A percentile compares a stretch with the other conserved stretches of the same genome.
These are phyloP conservation scores for Odontomyia ornata DNA, from an alignment of 2,888 invertebrate genomes.

Conservation along the genomic window DNA sequence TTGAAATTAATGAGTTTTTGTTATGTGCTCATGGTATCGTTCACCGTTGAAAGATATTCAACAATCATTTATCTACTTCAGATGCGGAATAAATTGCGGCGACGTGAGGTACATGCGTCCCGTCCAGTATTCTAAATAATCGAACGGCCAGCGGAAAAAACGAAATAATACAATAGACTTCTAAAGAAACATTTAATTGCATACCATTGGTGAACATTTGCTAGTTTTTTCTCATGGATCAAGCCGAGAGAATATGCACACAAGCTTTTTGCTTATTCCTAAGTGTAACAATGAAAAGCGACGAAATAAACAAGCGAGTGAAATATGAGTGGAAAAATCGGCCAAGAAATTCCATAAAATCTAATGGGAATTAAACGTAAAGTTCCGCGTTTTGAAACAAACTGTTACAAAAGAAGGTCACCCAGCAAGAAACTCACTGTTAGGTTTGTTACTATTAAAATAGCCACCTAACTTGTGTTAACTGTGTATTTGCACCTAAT, in stretches of 20 bases:
- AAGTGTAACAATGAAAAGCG: background rate
- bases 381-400: slow-evolving; percentile 24
- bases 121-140: background rate
- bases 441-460: background rate
- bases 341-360: background rate
- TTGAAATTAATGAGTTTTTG: background rate
- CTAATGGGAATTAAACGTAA: background rate
- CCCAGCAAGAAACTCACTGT: background rate
- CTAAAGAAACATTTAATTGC: background rate
- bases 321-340: background rate
- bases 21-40: background rate
- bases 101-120: too few species aligned
- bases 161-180: background rate
- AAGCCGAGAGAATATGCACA: too few species aligned
- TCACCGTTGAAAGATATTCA: too few species aligned
- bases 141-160: background rate
- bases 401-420: slow-evolving; percentile 24
- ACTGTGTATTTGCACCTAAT: background rate
- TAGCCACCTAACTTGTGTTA: background rate
- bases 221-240: too few species aligned
- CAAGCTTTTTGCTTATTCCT: too few species aligned
- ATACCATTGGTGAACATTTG: background rate
- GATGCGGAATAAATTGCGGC: too few species aligned
- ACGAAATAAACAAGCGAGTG: background rate
- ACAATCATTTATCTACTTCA: too few species aligned